Evolutionary conservation across 2,113 vertebrate genomes (phyloP).

Genomic region (Erinaceus europaeus): DNA sequence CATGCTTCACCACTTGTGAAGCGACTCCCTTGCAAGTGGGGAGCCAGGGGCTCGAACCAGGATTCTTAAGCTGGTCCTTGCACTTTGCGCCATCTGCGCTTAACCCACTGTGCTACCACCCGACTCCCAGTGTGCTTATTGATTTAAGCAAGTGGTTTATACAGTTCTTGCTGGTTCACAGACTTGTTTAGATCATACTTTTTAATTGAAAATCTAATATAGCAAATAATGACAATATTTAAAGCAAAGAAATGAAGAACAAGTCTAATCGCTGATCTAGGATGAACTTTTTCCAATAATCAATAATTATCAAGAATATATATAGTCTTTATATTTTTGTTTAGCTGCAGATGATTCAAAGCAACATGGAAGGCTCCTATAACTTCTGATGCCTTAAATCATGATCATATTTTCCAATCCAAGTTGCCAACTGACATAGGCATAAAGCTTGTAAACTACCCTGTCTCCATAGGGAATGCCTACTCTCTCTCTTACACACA

Average conservation of each 20-base stretch:
- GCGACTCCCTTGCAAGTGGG: too few species aligned
- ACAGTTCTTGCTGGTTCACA: neutral
- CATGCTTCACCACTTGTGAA: too few species aligned
- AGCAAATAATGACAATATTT: constrained; percentile 46
- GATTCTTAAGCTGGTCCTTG: too few species aligned
- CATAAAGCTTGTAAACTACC: neutral
- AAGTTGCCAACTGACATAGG: neutral
- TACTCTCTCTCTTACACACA: neutral
- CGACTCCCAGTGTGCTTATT: neutral
- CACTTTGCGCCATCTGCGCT: too few species aligned
- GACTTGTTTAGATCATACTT: constrained; percentile 38
- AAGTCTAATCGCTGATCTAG: constrained; percentile 16
- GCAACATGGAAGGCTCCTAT: neutral
- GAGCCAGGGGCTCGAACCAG: too few species aligned
- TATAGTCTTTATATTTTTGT: constrained; percentile 43
- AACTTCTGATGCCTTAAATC: neutral
- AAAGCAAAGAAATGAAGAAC: constrained; percentile 60
- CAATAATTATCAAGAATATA: constrained; percentile 34
- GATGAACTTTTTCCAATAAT: constrained; percentile 20
- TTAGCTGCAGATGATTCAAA: constrained; percentile 31
- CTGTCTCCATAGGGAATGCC: fast-evolving
- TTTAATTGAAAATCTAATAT: constrained; percentile 59
- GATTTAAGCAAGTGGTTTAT: constrained; percentile 13
- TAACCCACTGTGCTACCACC: too few species aligned
- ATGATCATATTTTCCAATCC: neutral